A percentile compares a stretch with the other conserved stretches of the same genome.
These are phyloP conservation scores for Hypomecis atomaria DNA, from an alignment of 2,888 invertebrate species.

Conservation along the genomic window DNA sequence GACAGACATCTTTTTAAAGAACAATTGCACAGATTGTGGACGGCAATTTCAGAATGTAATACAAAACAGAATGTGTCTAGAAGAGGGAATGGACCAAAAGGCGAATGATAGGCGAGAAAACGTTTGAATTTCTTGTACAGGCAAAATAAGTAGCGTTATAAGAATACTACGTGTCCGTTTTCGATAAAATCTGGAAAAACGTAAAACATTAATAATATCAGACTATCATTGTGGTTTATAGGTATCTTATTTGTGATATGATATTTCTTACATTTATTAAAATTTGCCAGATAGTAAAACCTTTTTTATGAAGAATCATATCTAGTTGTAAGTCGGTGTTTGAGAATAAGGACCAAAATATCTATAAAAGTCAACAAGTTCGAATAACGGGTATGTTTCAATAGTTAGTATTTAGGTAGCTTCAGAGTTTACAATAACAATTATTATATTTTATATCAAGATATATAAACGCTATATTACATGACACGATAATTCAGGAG, in stretches of 20 bases:
- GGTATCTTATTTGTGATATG: neutral
- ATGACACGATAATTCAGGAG: no score
- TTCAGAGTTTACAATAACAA: neutral
- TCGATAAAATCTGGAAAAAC: no score
- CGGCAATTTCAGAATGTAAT: slow-evolving; percentile 13
- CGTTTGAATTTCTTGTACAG: neutral
- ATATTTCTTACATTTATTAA: neutral
- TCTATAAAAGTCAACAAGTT: slow-evolving; percentile 12
- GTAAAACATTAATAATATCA: no score
- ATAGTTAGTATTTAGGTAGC: slow-evolving; percentile 11
- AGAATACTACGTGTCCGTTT: neutral
- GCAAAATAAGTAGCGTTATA: neutral
- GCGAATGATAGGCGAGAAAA: slow-evolving; percentile 3
- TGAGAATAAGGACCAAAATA: slow-evolving; percentile 11
- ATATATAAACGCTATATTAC: neutral
- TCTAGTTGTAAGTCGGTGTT: slow-evolving; percentile 2
- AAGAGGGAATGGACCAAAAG: slow-evolving; percentile 21
- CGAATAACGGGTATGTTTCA: slow-evolving; percentile 11
- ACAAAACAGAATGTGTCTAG: slow-evolving; percentile 2
- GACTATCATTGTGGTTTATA: neutral
- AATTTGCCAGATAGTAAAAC: neutral
- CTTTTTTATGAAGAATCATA: neutral
- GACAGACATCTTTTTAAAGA: neutral
- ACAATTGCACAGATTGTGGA: slow-evolving; percentile 16
- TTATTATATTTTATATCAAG: neutral